phyloP scores from a whole-genome alignment of 2,797 vertebrate species.

The Decapterus maruadsi region DNA sequence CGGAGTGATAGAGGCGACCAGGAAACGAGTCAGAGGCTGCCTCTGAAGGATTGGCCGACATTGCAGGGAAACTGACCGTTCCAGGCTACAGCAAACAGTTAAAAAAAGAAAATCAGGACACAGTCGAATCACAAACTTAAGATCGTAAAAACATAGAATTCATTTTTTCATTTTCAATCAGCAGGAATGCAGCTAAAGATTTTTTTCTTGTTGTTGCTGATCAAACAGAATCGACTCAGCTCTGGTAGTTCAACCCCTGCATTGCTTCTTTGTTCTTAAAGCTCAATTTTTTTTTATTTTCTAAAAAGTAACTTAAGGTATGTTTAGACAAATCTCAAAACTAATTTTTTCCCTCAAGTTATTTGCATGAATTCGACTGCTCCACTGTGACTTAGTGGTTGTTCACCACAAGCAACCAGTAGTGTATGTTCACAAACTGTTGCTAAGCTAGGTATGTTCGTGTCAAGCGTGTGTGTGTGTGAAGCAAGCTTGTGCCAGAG shows the following conservation, averaged over 20 bases:
- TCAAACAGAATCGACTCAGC: not conserved
- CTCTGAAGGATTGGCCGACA: conserved; percentile 30
- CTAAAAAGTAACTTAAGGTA: not conserved
- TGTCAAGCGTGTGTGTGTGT: not conserved
- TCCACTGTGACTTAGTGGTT: not conserved
- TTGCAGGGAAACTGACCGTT: conserved; percentile 25
- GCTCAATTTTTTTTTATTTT: not conserved
- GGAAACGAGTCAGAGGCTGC: conserved; percentile 57
- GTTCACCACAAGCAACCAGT: not conserved
- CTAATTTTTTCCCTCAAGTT: not conserved
- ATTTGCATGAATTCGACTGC: not conserved
- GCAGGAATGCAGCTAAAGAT: not conserved
- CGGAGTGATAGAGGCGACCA: conserved; percentile 38
- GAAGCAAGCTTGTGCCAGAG: not conserved
- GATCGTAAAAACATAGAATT: not conserved
- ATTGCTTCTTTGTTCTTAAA: conserved; percentile 1
- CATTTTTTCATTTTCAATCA: not conserved
- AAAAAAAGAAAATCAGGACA: conserved; percentile 7
- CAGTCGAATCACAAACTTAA: not conserved
- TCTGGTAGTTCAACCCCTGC: not conserved
- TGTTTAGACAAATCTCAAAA: not conserved
- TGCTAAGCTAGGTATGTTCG: not conserved
- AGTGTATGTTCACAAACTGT: not conserved
- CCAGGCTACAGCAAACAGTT: conserved; percentile 1
- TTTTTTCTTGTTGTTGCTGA: not conserved